Conservation (phyloP, 1,140 invertebrate species). For the Pogonognathellus flavescens region DNA sequence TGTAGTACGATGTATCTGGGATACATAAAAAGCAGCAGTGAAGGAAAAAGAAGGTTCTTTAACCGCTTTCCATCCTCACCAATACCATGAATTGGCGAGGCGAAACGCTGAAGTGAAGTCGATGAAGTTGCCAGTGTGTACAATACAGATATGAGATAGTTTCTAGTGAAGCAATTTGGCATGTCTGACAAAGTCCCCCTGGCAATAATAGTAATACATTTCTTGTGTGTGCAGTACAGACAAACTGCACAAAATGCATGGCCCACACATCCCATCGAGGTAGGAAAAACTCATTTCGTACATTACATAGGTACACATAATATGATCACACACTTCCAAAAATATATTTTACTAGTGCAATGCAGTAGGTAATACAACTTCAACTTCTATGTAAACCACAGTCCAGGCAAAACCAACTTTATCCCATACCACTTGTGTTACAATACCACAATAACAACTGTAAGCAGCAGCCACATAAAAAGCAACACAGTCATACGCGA, state of each 20-base stretch:
- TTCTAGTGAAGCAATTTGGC: conserved; percentile 15
- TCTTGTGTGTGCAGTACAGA: background rate
- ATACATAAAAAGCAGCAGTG: no score
- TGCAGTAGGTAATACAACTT: background rate
- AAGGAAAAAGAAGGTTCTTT: no score
- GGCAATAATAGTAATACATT: background rate
- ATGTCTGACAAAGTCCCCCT: background rate
- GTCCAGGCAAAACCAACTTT: no score
- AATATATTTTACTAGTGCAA: conserved; percentile 5
- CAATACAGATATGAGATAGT: no score
- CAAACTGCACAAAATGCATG: conserved; percentile 20
- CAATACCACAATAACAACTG: no score
- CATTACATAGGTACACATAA: background rate
- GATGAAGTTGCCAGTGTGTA: no score
- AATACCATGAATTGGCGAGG: no score
- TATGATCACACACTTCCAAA: background rate
- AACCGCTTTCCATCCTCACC: no score
- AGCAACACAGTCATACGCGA: conserved; percentile 1
- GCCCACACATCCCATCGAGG: conserved; percentile 3
- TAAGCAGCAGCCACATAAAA: background rate
- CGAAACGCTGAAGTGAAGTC: no score
- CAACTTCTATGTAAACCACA: no score
- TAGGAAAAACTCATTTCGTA: conserved; percentile 19
- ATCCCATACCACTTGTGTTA: no score
- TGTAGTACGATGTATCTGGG: no score